Base-by-base conservation (phyloP, 2,113 vertebrate genomes). In the Leptobrachium ailaonicum region DNA sequence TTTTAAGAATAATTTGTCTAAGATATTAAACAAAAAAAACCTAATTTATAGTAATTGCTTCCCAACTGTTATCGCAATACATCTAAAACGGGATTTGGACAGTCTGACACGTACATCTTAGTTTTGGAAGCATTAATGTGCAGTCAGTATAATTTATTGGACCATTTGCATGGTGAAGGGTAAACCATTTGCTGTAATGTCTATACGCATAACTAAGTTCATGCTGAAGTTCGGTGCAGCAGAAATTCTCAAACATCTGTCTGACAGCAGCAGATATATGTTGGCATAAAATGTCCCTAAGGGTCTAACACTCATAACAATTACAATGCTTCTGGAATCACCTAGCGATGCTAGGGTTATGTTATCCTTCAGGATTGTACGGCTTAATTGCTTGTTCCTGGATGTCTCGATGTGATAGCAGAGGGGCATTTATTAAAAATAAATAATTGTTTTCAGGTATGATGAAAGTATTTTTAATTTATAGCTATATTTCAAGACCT, bases 91-190 rank as follows among this genome's bases (percentile, higher is more conserved):
- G 44, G 53, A 41, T n/a, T 74, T 80, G 71, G 64, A 63, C 64
- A 69, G 8, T 75, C 53, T 75, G 53, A 81, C 50, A 81, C 68
- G 75, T 81, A 62, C 2, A 62, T 81, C 79, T 81, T 81, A 42
- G 53, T 58, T 81, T 63, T 81, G n/a, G 44, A 81, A 74, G 72
- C 79, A 81, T 81, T 81, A 75, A 81, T 75, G 66, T 81, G 71
- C 79, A 74, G 72, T 74, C 42, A 74, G n/a, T 74, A 69, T 75
- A 81, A 81, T 75, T 74, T 81, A 75, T 81, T 63, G 54, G 32
- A 41, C 64, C 41, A 81, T 81, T 75, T 75, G 54, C 54, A 81
- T 75, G 40, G 71, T 44, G 20, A 75, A 41, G 72, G 53, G 54
- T 81, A 75, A 75, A 81, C 50, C 56, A 75, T 81, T 81, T 75